Conservation (phyloP, 2,888 invertebrate genomes). For the Monochamus alternatus region DNA sequence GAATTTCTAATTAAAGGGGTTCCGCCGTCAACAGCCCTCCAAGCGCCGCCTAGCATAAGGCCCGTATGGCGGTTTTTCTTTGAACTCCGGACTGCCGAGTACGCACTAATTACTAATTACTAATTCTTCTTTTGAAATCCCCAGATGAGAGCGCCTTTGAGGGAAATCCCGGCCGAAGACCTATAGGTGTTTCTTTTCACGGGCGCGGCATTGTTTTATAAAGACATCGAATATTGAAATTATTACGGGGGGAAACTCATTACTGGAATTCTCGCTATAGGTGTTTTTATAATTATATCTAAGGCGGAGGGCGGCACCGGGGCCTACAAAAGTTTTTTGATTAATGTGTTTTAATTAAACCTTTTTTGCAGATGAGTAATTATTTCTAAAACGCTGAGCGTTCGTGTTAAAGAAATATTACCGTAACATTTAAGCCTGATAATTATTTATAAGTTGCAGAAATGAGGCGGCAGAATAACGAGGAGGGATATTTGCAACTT, state of each 20-base stretch:
- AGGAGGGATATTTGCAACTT: too few species aligned
- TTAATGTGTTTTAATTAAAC: conserved; percentile 6
- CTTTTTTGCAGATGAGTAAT: conserved; percentile 2
- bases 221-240: conserved; percentile 33
- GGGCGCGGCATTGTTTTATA: conserved; percentile 35
- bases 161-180: conserved; percentile 33
- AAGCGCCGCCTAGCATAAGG: conserved; percentile 42
- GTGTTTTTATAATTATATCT: neutral
- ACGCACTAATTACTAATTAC: conserved; percentile 63
- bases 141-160: conserved; percentile 58
- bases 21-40: conserved; percentile 48
- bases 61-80: conserved; percentile 48
- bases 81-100: conserved; percentile 58
- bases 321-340: neutral
- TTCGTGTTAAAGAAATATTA: too few species aligned
- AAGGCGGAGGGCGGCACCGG: neutral
- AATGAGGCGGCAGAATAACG: too few species aligned
- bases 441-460: too few species aligned
- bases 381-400: neutral
- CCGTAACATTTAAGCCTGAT: too few species aligned
- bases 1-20: conserved; percentile 55
- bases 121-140: conserved; percentile 58
- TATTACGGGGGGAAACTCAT: conserved; percentile 31
- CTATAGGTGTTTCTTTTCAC: conserved; percentile 42
- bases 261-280: conserved; percentile 17